Conservation (phyloP, 2,797 vertebrate genomes). For the Notolabrus celidotus region DNA sequence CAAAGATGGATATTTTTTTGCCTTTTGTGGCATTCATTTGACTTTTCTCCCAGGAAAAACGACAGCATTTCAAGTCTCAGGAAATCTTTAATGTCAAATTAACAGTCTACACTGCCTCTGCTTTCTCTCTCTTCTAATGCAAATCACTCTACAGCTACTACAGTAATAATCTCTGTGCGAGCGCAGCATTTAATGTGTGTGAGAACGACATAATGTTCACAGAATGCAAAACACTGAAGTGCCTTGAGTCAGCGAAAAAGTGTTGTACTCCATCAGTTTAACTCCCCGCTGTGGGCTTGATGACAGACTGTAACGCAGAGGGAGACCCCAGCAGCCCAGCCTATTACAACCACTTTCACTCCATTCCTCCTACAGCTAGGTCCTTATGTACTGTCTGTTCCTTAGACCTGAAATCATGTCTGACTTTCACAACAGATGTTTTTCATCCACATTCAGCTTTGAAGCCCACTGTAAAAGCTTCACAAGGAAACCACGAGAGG, state of each 20-base stretch:
- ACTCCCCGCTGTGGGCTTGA: conserved; percentile 41
- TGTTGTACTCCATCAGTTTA: conserved; percentile 35
- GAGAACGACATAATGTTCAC: conserved; percentile 3
- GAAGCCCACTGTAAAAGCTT: conserved; percentile 56
- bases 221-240: conserved; percentile 30
- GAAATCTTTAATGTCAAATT: not conserved
- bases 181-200: not conserved
- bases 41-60: not conserved
- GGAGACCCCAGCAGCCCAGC: conserved; percentile 35
- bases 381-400: not conserved
- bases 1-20: not conserved
- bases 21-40: too few relatives aligned
- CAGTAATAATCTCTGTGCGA: not conserved
- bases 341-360: conserved; percentile 26
- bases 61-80: not conserved
- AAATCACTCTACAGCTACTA: not conserved
- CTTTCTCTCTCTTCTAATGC: not conserved
- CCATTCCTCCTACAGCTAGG: not conserved
- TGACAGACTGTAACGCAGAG: conserved; percentile 48
- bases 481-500: conserved; percentile 65
- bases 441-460: conserved; percentile 48
- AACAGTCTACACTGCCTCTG: not conserved
- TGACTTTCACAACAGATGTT: conserved; percentile 50
- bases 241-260: conserved; percentile 58
- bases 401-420: conserved; percentile 30